Evolutionary conservation across 2,888 invertebrate genomes (phyloP), one percentile per base, ranked within the genome.

Genomic region (Pelosia muscerda): DNA sequence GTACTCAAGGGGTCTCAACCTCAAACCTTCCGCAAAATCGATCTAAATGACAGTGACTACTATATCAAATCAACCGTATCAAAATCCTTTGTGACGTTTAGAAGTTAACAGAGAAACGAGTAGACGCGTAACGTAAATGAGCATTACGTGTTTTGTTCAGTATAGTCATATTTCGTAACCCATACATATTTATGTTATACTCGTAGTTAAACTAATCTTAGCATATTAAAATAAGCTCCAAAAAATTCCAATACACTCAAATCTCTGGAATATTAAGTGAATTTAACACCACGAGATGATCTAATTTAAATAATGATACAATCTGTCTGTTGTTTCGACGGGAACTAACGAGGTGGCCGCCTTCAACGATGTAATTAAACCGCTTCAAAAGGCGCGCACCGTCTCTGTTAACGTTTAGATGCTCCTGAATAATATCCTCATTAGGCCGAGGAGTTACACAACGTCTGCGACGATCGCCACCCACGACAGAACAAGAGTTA

Each of bases 381-480:
- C 84, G 84, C 83, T 83, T 81, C 77, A 79, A 84, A 85, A 85
- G 84, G 79, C 78, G 83, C 81, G 79, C 83, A 74, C 78, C 76
- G 79, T 78, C 80, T 81, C 84, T 76, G 81, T 76, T 81, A 79
- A 76, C 83, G 81, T 86, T 86, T 81, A 87, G 86, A 84, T 85
- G 81, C 83, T 87, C 84, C 88, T 90, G 88, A 92, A 91, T 91
- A 92, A 92, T 94, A 90, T 92, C 90, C 92, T 91, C 90, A 92
- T 92, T 92, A 92, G 81, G 82, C 76, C 80, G 76, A 84, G 79
- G 81, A 85, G 88, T 92, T 91, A 90, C 90, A 89, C 90, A 91
- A 91, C 85, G 85, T 86, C 86, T 86, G 82, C 78, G 84, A 81
- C 81, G 81, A 78, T 83, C 86, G 87, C 92, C 90, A 91, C 92